phyloP scores from a whole-genome alignment of 2,888 invertebrate species.

The Gymnocheta viridis region DNA sequence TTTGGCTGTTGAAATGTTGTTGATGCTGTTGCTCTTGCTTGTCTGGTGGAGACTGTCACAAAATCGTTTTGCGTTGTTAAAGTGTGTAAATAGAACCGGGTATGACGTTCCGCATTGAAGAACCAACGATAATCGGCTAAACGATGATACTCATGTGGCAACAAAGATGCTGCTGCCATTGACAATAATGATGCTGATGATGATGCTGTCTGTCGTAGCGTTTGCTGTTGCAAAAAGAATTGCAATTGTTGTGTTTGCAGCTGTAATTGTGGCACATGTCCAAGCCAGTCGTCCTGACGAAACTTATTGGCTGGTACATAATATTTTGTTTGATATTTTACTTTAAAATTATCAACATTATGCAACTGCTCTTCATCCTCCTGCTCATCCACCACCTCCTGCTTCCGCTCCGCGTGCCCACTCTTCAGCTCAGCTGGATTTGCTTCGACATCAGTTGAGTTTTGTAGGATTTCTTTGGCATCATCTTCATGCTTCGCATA shows the following conservation, averaged over 20 bases:
- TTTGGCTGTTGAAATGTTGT: background rate
- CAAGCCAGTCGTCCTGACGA: conserved; percentile 26
- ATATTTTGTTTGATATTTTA: conserved; percentile 44
- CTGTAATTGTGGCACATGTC: conserved; percentile 61
- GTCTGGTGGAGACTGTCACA: conserved; percentile 24
- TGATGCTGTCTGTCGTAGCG: conserved; percentile 17
- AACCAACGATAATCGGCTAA: conserved; percentile 78
- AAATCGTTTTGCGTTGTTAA: conserved; percentile 22
- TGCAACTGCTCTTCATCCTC: background rate
- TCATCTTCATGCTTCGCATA: background rate
- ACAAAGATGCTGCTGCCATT: background rate
- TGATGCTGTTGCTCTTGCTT: conserved; percentile 2
- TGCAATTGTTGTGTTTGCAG: conserved; percentile 48
- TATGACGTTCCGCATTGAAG: conserved; percentile 78
- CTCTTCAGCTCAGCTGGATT: background rate
- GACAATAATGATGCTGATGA: conserved; percentile 9
- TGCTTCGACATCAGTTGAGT: conserved; percentile 6
- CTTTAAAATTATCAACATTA: conserved; percentile 6
- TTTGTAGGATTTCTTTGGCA: conserved; percentile 32
- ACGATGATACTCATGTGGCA: conserved; percentile 62
- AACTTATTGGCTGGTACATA: conserved; percentile 40
- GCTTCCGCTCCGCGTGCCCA: background rate
- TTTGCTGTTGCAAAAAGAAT: conserved; percentile 49
- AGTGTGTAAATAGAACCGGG: conserved; percentile 77
- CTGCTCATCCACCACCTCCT: background rate